These are phyloP conservation scores for Larimichthys polyactis DNA, from an alignment of 2,113 vertebrate genomes.

Conservation along the genomic window DNA sequence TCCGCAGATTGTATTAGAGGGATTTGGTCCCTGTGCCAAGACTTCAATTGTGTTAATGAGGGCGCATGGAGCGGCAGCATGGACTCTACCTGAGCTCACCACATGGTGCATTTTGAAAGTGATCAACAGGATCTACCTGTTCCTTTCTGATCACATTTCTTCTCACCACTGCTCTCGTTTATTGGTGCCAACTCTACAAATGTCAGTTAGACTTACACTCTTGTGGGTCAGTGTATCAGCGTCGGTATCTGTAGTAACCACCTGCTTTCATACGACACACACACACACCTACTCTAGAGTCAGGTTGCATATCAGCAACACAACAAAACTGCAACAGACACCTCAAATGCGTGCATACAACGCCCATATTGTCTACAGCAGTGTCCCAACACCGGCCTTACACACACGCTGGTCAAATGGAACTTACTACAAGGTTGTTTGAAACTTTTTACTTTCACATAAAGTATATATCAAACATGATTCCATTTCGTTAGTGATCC, in stretches of 20 bases:
- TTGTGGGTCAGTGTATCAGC: background rate
- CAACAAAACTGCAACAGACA: background rate
- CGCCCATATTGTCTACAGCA: background rate
- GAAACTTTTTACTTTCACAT: background rate
- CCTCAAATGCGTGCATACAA: background rate
- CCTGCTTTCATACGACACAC: constrained; percentile 13
- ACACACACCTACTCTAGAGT: constrained; percentile 12
- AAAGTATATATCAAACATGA: background rate
- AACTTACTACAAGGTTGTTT: too few relatives aligned
- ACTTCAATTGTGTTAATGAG: constrained; percentile 39
- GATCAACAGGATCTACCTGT: background rate
- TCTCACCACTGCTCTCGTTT: background rate
- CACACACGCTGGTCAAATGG: too few relatives aligned
- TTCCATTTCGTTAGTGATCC: background rate
- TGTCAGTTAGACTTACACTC: background rate
- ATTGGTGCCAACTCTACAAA: background rate
- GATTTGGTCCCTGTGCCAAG: constrained; percentile 53
- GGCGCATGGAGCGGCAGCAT: background rate
- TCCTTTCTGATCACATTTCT: background rate
- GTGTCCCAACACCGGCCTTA: background rate
- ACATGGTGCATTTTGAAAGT: background rate
- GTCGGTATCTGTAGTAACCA: constrained; percentile 41
- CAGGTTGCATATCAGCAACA: constrained; percentile 54
- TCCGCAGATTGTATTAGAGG: constrained; percentile 66
- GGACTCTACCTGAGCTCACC: background rate